Conservation (phyloP, 2,888 invertebrate species). For the Tryphoninae sp. region DNA sequence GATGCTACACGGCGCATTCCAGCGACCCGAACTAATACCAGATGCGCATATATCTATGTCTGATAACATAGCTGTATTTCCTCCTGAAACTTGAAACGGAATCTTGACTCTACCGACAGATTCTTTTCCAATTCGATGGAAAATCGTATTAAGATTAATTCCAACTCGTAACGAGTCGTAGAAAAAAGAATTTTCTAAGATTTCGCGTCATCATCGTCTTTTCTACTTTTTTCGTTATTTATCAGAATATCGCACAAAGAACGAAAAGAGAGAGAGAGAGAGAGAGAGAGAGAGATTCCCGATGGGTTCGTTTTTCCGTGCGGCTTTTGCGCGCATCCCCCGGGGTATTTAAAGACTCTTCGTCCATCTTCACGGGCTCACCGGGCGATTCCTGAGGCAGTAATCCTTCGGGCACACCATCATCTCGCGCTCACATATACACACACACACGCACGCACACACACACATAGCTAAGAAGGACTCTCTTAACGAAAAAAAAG, state of each 20-base stretch:
- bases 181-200: neutral
- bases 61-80: slow-evolving; percentile 2
- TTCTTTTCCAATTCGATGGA: neutral
- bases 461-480: slow-evolving; percentile 49
- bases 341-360: slow-evolving; percentile 80
- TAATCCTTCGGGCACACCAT: slow-evolving; percentile 77
- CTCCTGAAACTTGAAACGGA: slow-evolving; percentile 37
- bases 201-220: neutral
- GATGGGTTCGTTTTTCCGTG: slow-evolving; percentile 44
- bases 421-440: slow-evolving; percentile 54
- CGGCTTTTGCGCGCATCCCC: slow-evolving; percentile 75
- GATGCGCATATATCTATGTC: neutral
- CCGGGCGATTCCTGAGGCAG: slow-evolving; percentile 74
- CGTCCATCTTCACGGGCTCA: slow-evolving; percentile 72
- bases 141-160: slow-evolving; percentile 14
- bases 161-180: neutral
- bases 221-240: neutral
- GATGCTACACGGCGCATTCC: slow-evolving; percentile 58
- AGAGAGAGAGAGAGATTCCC: slow-evolving; percentile 61
- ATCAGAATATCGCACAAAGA: neutral
- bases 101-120: slow-evolving; percentile 5
- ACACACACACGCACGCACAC: slow-evolving; percentile 40
- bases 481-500: slow-evolving; percentile 48
- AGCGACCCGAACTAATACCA: slow-evolving; percentile 52
- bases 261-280: slow-evolving; percentile 17